Evolutionary conservation across 1,140 invertebrate genomes (phyloP), one percentile per base, ranked within the genome.

Genomic region (Brachionus manjavacas): DNA sequence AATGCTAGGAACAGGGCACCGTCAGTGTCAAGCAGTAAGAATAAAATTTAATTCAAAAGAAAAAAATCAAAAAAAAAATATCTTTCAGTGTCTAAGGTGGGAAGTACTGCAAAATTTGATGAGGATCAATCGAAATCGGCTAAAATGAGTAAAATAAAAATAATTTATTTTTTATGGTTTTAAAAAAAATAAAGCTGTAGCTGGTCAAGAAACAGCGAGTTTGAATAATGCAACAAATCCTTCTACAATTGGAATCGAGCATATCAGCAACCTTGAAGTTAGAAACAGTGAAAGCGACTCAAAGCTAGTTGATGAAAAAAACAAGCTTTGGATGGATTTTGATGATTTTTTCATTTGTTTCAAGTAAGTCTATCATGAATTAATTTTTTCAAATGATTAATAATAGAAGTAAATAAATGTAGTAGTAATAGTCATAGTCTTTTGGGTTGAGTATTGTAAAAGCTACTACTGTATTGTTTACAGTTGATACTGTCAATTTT

Each of bases 291-390:
- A 46, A 2, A 28, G 23, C 14, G 52, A 66, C 0, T 20, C 35
- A 12, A 46, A 83, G 11, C 9, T 25, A 43, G 76, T 28, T n/a
- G 66, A 74, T 72, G 86, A 81, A 76, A 86, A 31, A 87, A 87
- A 85, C 64, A 88, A 89, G 79, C 85, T 87, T 1, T 89, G 89
- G 89, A 88, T 89, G 86, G 88, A 89, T 74, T 89, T 88, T 86
- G 87, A 88, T n/a, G 83, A 86, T 46, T 88, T 89, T 85, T 87
- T 86, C 79, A 87, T 87, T 86, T 89, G 88, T 83, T 89, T 89
- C 85, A 89, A 87, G 89, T 89, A 85, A 87, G 86, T 85, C 8
- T 14, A 39, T 20, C n/a, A 11, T 84, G 20, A 41, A 35, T 35
- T 35, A 6, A 35, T 7, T 7, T 35, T 35, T 35, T 35, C 31